These are phyloP conservation scores for Hypena proboscidalis DNA, from an alignment of 2,888 invertebrate species.

Conservation along the genomic window DNA sequence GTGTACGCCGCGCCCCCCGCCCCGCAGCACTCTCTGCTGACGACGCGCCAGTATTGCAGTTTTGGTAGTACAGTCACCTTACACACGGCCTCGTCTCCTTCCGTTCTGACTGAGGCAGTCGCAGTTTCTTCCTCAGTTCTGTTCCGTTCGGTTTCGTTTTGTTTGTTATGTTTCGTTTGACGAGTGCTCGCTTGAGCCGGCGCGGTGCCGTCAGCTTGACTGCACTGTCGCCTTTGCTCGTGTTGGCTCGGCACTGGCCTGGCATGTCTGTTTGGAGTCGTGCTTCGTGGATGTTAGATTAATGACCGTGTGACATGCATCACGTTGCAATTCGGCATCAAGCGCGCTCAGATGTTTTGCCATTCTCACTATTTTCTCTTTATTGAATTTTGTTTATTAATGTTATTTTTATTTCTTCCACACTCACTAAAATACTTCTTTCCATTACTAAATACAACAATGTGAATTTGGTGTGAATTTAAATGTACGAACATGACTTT, in stretches of 20 bases:
- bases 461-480: conserved; percentile 50
- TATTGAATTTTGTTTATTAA: conserved; percentile 45
- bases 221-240: conserved; percentile 6
- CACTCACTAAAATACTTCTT: conserved; percentile 53
- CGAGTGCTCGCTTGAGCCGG: conserved; percentile 31
- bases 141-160: conserved; percentile 21
- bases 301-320: neutral
- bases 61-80: conserved; percentile 96
- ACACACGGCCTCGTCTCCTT: conserved; percentile 67
- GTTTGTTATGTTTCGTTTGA: conserved; percentile 25
- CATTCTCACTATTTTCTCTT: conserved; percentile 38
- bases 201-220: conserved; percentile 11
- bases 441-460: conserved; percentile 46
- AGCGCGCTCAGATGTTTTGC: conserved; percentile 45
- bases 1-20: conserved; percentile 88
- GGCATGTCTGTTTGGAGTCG: neutral
- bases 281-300: neutral
- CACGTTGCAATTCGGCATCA: conserved; percentile 22
- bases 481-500: conserved; percentile 35
- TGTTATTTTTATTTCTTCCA: conserved; percentile 41
- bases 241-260: neutral
- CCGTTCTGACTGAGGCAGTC: conserved; percentile 80
- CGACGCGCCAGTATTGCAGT: conserved; percentile 97
- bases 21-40: conserved; percentile 89
- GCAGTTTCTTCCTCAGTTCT: conserved; percentile 72